A percentile compares a stretch with the other conserved stretches of the same genome.
phyloP scores from a whole-genome alignment of 2,888 invertebrate genomes.

The Icerya purchasi region DNA sequence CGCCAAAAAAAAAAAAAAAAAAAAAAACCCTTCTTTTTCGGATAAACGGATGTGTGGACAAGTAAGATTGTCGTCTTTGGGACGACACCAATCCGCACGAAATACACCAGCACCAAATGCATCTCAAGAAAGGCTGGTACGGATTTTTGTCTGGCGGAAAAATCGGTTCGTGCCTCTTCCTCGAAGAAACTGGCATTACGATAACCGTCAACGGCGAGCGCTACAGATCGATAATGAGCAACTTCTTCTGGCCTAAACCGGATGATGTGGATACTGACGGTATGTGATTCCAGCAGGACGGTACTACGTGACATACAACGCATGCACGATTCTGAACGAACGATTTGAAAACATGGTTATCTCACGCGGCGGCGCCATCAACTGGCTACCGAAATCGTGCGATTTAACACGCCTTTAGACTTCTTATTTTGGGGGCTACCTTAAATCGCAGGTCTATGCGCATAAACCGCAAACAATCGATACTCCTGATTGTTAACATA shows the following conservation, averaged over 20 bases:
- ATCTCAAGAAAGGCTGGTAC: slow-evolving; percentile 23
- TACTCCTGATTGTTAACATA: slow-evolving; percentile 1
- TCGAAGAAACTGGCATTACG: slow-evolving; percentile 21
- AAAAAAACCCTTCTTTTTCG: too few species aligned
- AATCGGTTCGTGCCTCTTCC: slow-evolving; percentile 23
- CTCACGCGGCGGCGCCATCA: not conserved
- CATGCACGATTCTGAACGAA: not conserved
- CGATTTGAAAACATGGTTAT: slow-evolving; percentile 1
- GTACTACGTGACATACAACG: not conserved
- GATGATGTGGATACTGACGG: slow-evolving; percentile 1
- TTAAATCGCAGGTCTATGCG: too few species aligned
- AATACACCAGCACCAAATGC: too few species aligned
- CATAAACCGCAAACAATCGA: not conserved
- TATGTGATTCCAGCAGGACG: not conserved
- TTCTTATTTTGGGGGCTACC: too few species aligned
- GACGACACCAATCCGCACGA: slow-evolving; percentile 21
- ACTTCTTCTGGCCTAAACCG: slow-evolving; percentile 20
- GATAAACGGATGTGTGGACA: too few species aligned
- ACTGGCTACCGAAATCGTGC: slow-evolving; percentile 1
- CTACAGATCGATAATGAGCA: too few species aligned
- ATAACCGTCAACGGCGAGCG: too few species aligned
- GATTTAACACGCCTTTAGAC: too few species aligned
- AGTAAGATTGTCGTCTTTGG: too few species aligned
- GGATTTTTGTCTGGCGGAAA: slow-evolving; percentile 24
- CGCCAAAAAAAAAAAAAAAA: too few species aligned